phyloP scores from a whole-genome alignment of 2,113 vertebrate genomes.

The Mola mola region DNA sequence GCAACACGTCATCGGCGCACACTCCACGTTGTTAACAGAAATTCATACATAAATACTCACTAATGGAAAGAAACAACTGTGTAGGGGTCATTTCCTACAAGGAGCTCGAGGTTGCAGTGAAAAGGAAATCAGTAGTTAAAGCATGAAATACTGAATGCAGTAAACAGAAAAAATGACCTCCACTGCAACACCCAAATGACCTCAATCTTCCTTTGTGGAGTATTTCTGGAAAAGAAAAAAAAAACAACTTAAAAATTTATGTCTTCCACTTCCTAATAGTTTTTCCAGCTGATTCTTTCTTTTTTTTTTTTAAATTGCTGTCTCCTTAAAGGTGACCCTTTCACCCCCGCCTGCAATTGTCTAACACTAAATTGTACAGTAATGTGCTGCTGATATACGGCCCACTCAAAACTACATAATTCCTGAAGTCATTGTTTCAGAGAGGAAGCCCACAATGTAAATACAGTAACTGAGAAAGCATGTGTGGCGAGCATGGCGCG shows the following conservation, averaged over 20 bases:
- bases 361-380: slow-evolving; percentile 76
- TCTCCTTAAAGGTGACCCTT: slow-evolving; percentile 78
- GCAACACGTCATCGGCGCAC: slow-evolving; percentile 17
- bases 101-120: slow-evolving; percentile 76
- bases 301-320: slow-evolving; percentile 69
- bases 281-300: slow-evolving; percentile 81
- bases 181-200: slow-evolving; percentile 84
- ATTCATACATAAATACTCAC: slow-evolving; percentile 74
- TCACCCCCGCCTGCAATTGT: slow-evolving; percentile 80
- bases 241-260: slow-evolving; percentile 82
- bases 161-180: slow-evolving; percentile 82
- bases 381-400: slow-evolving; percentile 63
- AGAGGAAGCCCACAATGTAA: slow-evolving; percentile 94
- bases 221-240: slow-evolving; percentile 77
- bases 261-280: slow-evolving; percentile 87
- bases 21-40: slow-evolving; percentile 63
- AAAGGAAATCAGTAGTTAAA: slow-evolving; percentile 87
- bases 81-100: slow-evolving; percentile 83
- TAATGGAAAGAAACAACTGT: slow-evolving; percentile 79
- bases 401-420: slow-evolving; percentile 75
- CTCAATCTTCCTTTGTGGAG: slow-evolving; percentile 85
- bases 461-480: slow-evolving; percentile 89
- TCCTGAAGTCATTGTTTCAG: slow-evolving; percentile 92
- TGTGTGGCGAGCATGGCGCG: slow-evolving; percentile 73
- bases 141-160: slow-evolving; percentile 82